Percentiles rank a stretch among this genome's conserved stretches.
Evolutionary conservation across 1,140 invertebrate genomes (phyloP).

Genomic region (Planococcus citri): DNA sequence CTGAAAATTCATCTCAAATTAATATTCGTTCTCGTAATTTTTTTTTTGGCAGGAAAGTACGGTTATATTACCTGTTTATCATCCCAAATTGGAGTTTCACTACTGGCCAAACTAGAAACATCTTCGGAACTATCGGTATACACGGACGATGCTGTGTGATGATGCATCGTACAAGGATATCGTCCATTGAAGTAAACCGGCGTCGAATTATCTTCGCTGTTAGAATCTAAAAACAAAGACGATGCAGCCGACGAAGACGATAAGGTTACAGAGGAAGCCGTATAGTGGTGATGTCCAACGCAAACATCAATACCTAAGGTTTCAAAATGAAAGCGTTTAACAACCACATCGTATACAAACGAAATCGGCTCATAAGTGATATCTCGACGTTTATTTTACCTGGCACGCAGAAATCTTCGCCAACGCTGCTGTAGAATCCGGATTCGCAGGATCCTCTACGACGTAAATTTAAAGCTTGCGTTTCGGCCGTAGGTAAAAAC

Average conservation of each 20-base stretch:
- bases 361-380: background rate
- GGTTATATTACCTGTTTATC: slow-evolving; percentile 32
- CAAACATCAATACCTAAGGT: slow-evolving; percentile 22
- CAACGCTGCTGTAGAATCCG: slow-evolving; percentile 73
- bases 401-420: slow-evolving; percentile 48
- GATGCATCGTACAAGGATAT: slow-evolving; percentile 21
- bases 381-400: slow-evolving; percentile 29
- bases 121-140: slow-evolving; percentile 78
- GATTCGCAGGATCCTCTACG: slow-evolving; percentile 75
- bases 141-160: slow-evolving; percentile 52
- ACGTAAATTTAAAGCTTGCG: slow-evolving; percentile 32
- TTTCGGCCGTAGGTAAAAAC: slow-evolving; percentile 20
- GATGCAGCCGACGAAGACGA: slow-evolving; percentile 44
- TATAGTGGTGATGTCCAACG: slow-evolving; percentile 24
- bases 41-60: background rate
- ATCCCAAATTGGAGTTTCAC: slow-evolving; percentile 54
- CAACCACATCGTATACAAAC: background rate
- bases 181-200: slow-evolving; percentile 23
- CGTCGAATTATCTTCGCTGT: slow-evolving; percentile 27
- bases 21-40: background rate
- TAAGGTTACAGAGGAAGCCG: slow-evolving; percentile 37
- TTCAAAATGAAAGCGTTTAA: no score
- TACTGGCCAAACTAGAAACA: slow-evolving; percentile 61
- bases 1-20: slow-evolving; percentile 21
- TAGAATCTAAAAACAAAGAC: slow-evolving; percentile 39